Evolutionary conservation across 2,888 invertebrate species (phyloP), one percentile per base, ranked within the genome.

Genomic region (Drosophila mayaguana): DNA sequence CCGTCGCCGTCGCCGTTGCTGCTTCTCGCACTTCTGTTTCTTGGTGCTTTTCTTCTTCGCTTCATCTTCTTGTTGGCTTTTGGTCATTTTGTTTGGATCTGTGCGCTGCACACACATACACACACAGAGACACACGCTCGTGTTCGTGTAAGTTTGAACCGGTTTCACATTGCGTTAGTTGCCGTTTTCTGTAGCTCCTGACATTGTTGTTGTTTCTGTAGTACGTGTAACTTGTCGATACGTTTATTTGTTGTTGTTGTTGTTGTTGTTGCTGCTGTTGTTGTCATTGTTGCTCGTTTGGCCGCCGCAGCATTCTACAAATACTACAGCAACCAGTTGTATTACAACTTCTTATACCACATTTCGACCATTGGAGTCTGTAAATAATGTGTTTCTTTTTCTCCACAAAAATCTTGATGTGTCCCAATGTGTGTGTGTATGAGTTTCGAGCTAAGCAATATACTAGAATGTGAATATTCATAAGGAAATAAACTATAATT

Each of bases 311-410:
- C 87, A 88, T 88, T 89, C 80, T 89, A 89, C 82, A 88, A 83
- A 89, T 89, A 83, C 88, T 83, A 83, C 82, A 69, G 72, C 72
- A 85, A 79, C 57, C 69, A 85, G 90, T 85, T 89, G 88, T 83
- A 85, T 64, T 89, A 83, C 83, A 83, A 89, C 90, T 88, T 83
- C 90, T 88, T 84, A 71, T 79, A 51, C 65, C 75, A 63, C 59
- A 63, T 65, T 53, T 43, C 56, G 36, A 60, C 50, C 65, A 32
- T 32, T 65, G 60, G 79, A 78, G 69, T 68, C 75, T 73, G 69
- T 71, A 62, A 66, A 63, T 63, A 62, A 46, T 50, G n/a, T n/a
- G 20, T 57, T 36, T 65, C 18, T 38, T 48, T 53, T 59, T 46
- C 57, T 18, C 36, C 25, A 59, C 25, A n/a, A 54, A 25, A 40